Base-by-base conservation (phyloP, 2,113 vertebrate genomes). In the Oncorhynchus mykiss region DNA sequence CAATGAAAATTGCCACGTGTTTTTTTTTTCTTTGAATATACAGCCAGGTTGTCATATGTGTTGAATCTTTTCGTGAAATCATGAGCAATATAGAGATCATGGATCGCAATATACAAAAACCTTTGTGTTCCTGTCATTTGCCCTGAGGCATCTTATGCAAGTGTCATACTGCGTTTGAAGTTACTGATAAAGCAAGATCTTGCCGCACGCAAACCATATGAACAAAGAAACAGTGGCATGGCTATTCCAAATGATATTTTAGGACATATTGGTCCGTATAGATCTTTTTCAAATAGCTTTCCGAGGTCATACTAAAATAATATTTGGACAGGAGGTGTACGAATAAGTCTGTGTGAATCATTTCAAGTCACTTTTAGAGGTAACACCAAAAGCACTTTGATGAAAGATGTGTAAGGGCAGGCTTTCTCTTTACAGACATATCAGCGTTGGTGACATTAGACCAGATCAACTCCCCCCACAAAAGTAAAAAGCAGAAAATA, bases 91-190 rank as follows among this genome's bases (percentile, higher is more conserved):
- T 75, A 24, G 48, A 65, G 62, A 73, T 71, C 77, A 65, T 76
- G 81, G 79, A 85, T 76, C 1, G 39, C 39, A 45, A 45, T 45
- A 45, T 45, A 54, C 81, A 86, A 77, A 85, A 82, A 86, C 79
- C 87, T 75, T 89, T 82, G 88, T 86, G 54, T 57, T 81, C 78
- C 78, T 77, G 72, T 81, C 71, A 69, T 76, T 16, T 72, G 85
- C 82, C 86, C 14, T 54, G 20, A 7, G 84, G 88, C 79, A 12
- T 59, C 81, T 84, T 66, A 84, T 81, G 81, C 80, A 82, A 77
- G 82, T 74, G 75, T 82, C 59, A 65, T 48, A 12, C 12, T 54
- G 77, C 39, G 9, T 45, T 69, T 68, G 70, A 51, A 70, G 62
- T 25, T 59, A 51, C 72, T 67, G 72, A 62, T 76, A 39, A 64